Conservation (phyloP, 2,113 vertebrate genomes). For the Vombatus ursinus region DNA sequence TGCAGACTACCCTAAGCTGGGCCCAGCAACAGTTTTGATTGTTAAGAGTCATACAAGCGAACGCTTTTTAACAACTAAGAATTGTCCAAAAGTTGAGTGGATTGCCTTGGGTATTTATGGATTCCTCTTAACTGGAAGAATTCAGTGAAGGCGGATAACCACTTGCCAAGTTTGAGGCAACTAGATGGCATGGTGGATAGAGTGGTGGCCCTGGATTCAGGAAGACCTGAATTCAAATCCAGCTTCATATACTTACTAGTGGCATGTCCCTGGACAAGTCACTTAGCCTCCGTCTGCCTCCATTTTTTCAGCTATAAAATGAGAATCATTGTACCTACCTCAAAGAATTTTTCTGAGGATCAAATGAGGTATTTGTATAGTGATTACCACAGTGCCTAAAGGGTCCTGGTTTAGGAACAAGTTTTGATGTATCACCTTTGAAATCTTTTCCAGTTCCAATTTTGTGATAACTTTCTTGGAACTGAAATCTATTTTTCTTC, state of each 20-base stretch:
- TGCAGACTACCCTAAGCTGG: background rate
- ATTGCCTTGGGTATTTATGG: background rate
- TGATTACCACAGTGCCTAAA: background rate
- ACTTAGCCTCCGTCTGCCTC: background rate
- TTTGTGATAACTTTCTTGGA: background rate
- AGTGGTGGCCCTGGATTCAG: background rate
- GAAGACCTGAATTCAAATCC: background rate
- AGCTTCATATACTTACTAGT: background rate
- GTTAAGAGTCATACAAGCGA: background rate
- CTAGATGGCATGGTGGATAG: background rate
- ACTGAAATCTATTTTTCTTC: background rate
- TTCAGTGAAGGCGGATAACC: background rate
- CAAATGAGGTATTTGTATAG: background rate
- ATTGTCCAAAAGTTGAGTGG: background rate
- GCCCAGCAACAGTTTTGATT: background rate
- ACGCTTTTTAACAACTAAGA: background rate
- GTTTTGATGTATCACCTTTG: background rate
- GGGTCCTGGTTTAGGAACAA: background rate
- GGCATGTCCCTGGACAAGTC: background rate
- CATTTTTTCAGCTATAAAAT: background rate
- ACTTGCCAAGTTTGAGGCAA: background rate
- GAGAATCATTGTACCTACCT: background rate
- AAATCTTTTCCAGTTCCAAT: background rate
- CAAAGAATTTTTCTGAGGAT: background rate
- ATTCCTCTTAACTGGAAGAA: background rate